Percentiles rank a stretch among this genome's conserved stretches.
Conservation (phyloP, 2,888 invertebrate genomes). For the Zygothrica quintamaculata region DNA sequence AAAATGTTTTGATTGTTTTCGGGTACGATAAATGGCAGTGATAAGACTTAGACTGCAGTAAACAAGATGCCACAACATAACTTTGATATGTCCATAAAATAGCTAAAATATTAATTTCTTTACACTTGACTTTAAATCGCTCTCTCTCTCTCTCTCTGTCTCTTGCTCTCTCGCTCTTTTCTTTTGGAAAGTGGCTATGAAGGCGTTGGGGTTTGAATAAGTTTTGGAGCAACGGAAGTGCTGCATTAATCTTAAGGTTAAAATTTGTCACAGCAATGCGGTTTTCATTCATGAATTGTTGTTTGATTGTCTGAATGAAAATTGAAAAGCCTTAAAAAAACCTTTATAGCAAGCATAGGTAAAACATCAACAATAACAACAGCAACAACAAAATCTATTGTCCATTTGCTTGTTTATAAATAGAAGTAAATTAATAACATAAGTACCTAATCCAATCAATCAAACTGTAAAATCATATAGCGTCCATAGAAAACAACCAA, state of each 20-base stretch:
- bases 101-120: conserved; percentile 70
- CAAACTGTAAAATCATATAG: conserved; percentile 80
- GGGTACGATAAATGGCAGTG: conserved; percentile 46
- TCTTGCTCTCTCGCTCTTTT: too few relatives aligned
- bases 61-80: conserved; percentile 35
- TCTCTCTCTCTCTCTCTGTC: too few relatives aligned
- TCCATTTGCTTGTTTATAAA: conserved; percentile 76
- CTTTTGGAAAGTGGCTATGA: not conserved
- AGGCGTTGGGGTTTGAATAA: not conserved
- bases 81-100: conserved; percentile 47
- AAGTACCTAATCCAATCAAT: conserved; percentile 84
- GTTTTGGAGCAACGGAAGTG: conserved; percentile 58
- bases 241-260: conserved; percentile 64
- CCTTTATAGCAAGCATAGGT: conserved; percentile 21
- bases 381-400: conserved; percentile 56
- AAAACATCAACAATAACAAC: conserved; percentile 23
- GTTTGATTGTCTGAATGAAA: conserved; percentile 64
- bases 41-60: conserved; percentile 31
- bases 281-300: conserved; percentile 66
- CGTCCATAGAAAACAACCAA: conserved; percentile 68
- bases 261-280: conserved; percentile 66
- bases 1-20: conserved; percentile 67
- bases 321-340: conserved; percentile 53
- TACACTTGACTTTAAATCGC: conserved; percentile 58
- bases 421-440: conserved; percentile 83